Evolutionary conservation across 2,888 invertebrate species (phyloP), one percentile per base, ranked within the genome.

Genomic region (Heliconius ethilla): DNA sequence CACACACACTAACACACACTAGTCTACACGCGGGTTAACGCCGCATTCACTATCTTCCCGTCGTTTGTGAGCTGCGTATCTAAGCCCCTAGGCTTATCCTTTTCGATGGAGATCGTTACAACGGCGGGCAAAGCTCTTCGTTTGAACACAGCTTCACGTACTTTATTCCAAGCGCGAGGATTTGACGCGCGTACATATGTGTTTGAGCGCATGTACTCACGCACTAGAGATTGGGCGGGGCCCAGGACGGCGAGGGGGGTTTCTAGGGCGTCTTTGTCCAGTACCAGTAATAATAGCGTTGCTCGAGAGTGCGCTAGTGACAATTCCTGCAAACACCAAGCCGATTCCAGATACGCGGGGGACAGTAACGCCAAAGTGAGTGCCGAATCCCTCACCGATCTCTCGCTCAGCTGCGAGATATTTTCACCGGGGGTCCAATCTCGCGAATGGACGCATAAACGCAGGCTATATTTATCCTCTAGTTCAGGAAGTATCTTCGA

Each of bases 401-500:
- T n/a, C 63, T 63, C 63, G 6, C 63, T 25, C 63, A 25, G 63
- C 15, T 63, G 63, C 27, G 27, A 25, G 63, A 63, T 63, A 15
- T 27, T 25, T 13, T 18, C 63, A 6, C 63, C 63, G 27, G 11
- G 25, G 3, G 13, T 5, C 63, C 63, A 63, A 6, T 63, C 63
- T 5, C 63, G 63, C 18, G 63, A 63, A 15, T 63, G 63, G 4
- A 63, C 63, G 63, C 63, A 63, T 2, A 63, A 15, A 27, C 63
- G 27, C 25, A 63, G 13, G 6, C 27, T 15, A 15, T 15, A 13
- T 25, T 27, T 63, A 11, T 25, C 27, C 27, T 72, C 70, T 22
- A 72, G 22, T 18, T 51, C 22, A 15, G 70, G 70, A 95, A 97
- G 93, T 55, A 98, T 86, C 76, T 96, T 92, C 33, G 96, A 94